Evolutionary conservation across 2,888 invertebrate species (phyloP), one percentile per base, ranked within the genome.

Genomic region (Anthoptus insignis): DNA sequence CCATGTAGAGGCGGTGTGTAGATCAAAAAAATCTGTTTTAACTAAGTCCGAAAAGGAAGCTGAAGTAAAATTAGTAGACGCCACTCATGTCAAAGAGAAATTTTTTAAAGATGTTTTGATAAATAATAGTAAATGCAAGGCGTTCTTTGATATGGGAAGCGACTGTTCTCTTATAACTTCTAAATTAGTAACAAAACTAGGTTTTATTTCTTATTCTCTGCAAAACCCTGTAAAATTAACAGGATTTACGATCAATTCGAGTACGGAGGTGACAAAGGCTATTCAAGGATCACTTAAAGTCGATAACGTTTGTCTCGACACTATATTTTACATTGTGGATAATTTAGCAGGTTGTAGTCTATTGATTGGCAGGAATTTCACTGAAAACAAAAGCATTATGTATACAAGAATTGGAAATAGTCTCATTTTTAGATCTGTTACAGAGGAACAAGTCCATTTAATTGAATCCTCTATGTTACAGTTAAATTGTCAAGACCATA

Each of bases 91-190:
- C 1, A 71, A 71, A 60, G 42, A 72, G 59, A 72, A 71, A 37
- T 71, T 72, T 60, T 64, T 50, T 59, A 74, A 74, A 57, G 14
- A 56, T 6, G 60, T 72, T 8, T 32, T 16, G 2, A 6, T 73
- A 14, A 66, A 70, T 47, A 14, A 34, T 39, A 47, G 24, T 64
- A 49, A 66, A 37, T 61, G 61, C 22, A 29, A 59, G 13, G 70
- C 67, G 47, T 73, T 73, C 37, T 50, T 73, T 57, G 70, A 73
- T 45, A 73, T 69, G 71, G 73, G 73, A 8, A 73, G 73, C 39
- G 64, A 65, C 47, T 73, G 73, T 29, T 72, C 72, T 1, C 22
- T 73, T 13, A 71, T 74, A 11, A 68, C 61, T 0, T 7, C 11
- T 3, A 52, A 64, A n/a, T 21, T 70, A 7, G 68, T 58, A 13